Base-by-base conservation (phyloP, 2,113 vertebrate genomes). In the Struthidea cinerea region DNA sequence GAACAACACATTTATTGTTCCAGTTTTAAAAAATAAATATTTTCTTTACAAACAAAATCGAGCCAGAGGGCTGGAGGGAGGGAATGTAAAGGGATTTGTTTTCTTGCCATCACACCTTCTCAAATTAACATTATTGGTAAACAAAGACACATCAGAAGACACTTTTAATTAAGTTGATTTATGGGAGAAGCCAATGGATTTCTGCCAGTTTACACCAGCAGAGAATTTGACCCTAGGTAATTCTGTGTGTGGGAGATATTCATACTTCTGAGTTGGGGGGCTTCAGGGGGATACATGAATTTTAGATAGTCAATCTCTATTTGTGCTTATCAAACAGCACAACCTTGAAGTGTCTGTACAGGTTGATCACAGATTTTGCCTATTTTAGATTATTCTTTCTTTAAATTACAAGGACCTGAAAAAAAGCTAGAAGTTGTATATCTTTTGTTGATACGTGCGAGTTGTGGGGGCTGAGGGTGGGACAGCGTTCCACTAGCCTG, bases 141-240 rank as follows among this genome's bases (percentile, higher is more conserved):
- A 92, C 91, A 96, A 96, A 93, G 68, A 46, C 52, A 84, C 83
- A 84, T 37, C 83, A 68, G 52, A 79, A 91, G 94, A 80, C 55
- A 81, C 52, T 93, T 95, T 95, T 88, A 97, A 96, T 96, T 96
- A 95, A 92, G 95, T 63, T 97, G 92, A 96, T 94, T 96, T 96
- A 94, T 80, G 61, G 67, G 76, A 89, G 69, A 84, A 63, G 39
- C 90, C 79, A 90, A 53, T 82, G 88, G 80, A 93, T 90, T 94
- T 89, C 85, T 96, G 90, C 86, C 94, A 93, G 73, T 93, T 96
- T 94, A 78, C 64, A 90, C 83, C 85, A 93, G 49, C 53, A 81
- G 65, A 81, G 21, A 92, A 93, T 94, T 85, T 93, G 83, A 94
- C 85, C 73, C 28, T 90, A 88, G 83, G 85, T 89, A 65, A 46